A percentile compares a stretch with the other conserved stretches of the same genome.
phyloP scores from a whole-genome alignment of 2,797 vertebrate genomes.

The Bucorvus abyssinicus region DNA sequence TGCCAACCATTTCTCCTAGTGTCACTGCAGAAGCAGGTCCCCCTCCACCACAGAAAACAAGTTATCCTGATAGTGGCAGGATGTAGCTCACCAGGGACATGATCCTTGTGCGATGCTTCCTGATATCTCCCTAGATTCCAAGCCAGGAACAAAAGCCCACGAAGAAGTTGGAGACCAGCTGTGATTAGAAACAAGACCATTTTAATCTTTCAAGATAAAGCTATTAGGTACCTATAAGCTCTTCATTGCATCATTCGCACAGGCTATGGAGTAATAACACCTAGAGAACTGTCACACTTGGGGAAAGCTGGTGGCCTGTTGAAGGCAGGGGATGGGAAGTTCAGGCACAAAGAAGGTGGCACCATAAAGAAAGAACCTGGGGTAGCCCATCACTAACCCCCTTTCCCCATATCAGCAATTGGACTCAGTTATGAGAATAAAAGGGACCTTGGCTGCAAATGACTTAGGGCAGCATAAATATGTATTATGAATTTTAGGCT shows the following conservation, averaged over 20 bases:
- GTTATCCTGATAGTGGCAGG: neutral
- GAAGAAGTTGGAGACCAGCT: neutral
- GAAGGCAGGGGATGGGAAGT: neutral
- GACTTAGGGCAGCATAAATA: constrained; percentile 67
- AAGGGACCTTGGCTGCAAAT: constrained; percentile 45
- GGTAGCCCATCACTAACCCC: neutral
- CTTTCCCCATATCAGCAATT: constrained; percentile 6
- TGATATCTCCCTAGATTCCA: neutral
- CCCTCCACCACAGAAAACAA: neutral
- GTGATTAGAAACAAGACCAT: neutral
- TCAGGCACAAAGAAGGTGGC: neutral
- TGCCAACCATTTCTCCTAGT: neutral
- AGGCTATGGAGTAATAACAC: neutral
- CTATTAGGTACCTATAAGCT: rapidly evolving
- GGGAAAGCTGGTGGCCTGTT: neutral
- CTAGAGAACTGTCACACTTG: rapidly evolving
- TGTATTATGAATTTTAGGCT: constrained; percentile 62
- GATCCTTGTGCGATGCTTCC: neutral
- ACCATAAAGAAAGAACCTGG: neutral
- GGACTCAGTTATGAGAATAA: constrained; percentile 46
- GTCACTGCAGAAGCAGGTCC: neutral
- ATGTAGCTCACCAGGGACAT: neutral
- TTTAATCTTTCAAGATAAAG: neutral
- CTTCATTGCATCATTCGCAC: neutral
- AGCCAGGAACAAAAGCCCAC: neutral